These are phyloP conservation scores for Corythornis vintsioides DNA, from an alignment of 2,113 vertebrate species.

Conservation along the genomic window DNA sequence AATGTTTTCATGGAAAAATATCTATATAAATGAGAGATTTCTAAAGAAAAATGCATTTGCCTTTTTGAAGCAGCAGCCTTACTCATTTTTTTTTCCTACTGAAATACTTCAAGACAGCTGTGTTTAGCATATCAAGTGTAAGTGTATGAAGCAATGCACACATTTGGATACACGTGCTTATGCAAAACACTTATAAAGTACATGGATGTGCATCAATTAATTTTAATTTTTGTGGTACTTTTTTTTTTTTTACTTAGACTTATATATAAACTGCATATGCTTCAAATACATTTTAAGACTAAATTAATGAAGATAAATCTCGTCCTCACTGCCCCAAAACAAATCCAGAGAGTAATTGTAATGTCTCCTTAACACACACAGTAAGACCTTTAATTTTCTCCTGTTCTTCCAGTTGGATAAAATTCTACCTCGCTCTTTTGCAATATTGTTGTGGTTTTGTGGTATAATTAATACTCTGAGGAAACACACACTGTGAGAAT, in stretches of 20 bases:
- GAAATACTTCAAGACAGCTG: not conserved
- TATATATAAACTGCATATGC: not conserved
- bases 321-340: not conserved
- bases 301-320: not conserved
- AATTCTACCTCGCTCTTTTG: not conserved
- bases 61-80: not conserved
- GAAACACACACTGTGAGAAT: slow-evolving; percentile 66
- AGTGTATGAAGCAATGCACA: not conserved
- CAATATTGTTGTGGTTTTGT: slow-evolving; percentile 52
- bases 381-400: slow-evolving; percentile 11
- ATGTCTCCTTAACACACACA: not conserved
- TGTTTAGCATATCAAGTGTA: not conserved
- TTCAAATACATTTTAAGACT: not conserved
- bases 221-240: not conserved
- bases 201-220: not conserved
- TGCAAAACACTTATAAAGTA: not conserved
- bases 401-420: not conserved
- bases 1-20: not conserved
- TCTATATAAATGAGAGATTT: not conserved
- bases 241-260: not conserved
- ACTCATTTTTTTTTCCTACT: not conserved
- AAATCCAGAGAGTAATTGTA: not conserved
- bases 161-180: not conserved
- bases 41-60: not conserved
- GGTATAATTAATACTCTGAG: slow-evolving; percentile 72